Evolutionary conservation across 2,888 invertebrate genomes (phyloP), one percentile per base, ranked within the genome.

Genomic region (Eulithis prunata): DNA sequence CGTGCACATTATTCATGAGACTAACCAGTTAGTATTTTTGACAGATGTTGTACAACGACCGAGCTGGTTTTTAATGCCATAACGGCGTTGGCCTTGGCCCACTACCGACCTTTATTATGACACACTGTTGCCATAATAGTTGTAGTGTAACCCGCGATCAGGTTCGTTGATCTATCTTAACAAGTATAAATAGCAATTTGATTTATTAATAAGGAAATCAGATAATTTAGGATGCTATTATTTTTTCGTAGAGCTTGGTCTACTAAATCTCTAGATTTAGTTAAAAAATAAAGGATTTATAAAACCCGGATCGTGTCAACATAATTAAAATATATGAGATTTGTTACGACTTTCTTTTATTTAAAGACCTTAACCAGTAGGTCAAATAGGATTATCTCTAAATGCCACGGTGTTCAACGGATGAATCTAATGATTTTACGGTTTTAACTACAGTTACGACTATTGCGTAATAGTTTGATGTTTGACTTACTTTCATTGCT

Each of bases 401-500:
- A 62, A 61, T 60, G 65, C 41, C 56, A 60, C 14, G 49, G n/a
- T 13, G 14, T 56, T 43, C 53, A n/a, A 52, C 11, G 14, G 36
- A 46, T 57, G 52, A 58, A 41, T 32, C 11, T 64, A 51, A 63
- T 57, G 21, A 49, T 56, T 68, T 51, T 49, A 60, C 61, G 21
- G 41, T 56, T 12, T 46, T 52, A 51, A 53, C 38, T 14, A 57
- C 28, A 57, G 28, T 53, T 59, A 54, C 38, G 63, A 14, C 45
- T 68, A 47, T 52, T 61, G 56, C 57, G 11, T 55, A 62, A 57
- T 51, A 51, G 55, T 32, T 32, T 47, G 36, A n/a, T 57, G 41
- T 59, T 41, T 38, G 54, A 89, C 90, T 90, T 72, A 91, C 90
- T 82, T 81, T 88, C 90, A 91, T 91, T 78, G 76, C 86, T 87